phyloP scores from a whole-genome alignment of 2,888 invertebrate genomes.

The Carcina quercana region DNA sequence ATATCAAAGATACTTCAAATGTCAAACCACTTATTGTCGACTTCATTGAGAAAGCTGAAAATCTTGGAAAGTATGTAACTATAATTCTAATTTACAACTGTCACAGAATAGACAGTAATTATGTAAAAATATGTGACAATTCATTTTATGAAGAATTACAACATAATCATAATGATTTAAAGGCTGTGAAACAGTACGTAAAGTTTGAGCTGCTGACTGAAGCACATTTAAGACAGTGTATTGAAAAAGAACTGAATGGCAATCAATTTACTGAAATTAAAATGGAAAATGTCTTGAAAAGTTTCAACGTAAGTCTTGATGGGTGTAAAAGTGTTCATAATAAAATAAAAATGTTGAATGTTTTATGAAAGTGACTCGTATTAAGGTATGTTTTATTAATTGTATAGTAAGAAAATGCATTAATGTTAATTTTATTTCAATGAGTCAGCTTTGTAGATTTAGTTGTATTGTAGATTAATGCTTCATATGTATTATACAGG shows the following conservation, averaged over 20 bases:
- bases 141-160: slow-evolving; percentile 29
- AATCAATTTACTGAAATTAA: slow-evolving; percentile 23
- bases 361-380: too few species aligned
- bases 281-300: slow-evolving; percentile 35
- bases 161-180: slow-evolving; percentile 30
- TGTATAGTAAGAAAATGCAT: too few species aligned
- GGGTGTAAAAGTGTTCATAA: slow-evolving; percentile 65
- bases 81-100: slow-evolving; percentile 56
- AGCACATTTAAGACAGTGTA: slow-evolving; percentile 44
- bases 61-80: slow-evolving; percentile 39
- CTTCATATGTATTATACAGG: too few species aligned
- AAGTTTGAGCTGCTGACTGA: slow-evolving; percentile 42
- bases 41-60: slow-evolving; percentile 41
- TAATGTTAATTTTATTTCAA: too few species aligned
- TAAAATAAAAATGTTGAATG: slow-evolving; percentile 51
- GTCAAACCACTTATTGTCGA: slow-evolving; percentile 31
- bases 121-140: slow-evolving; percentile 36
- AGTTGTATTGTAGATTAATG: too few species aligned
- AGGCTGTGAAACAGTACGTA: slow-evolving; percentile 36
- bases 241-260: slow-evolving; percentile 38
- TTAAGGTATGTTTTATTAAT: too few species aligned
- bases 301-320: slow-evolving; percentile 53
- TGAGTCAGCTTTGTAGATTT: not conserved
- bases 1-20: slow-evolving; percentile 27
- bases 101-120: slow-evolving; percentile 29